Base-by-base conservation (phyloP, 2,113 vertebrate genomes). In the Aviceda subcristata region DNA sequence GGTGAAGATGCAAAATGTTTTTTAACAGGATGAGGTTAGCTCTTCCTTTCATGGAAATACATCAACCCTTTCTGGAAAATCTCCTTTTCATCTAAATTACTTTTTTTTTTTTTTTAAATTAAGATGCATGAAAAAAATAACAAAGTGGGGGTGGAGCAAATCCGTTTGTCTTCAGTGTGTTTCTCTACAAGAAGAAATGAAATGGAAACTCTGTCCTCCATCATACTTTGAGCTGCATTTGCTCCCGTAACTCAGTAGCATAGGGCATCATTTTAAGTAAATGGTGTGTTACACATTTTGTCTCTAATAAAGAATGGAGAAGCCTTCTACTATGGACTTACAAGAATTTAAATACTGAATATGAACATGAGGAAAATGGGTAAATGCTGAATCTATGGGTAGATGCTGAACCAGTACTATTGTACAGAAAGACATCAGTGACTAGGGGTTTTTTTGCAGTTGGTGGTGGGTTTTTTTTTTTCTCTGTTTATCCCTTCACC, bases 1-100 rank as follows among this genome's bases (percentile, higher is more conserved):
- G 60, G 26, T 82, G n/a, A 86, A 95, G 86, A 93, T 60, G 36
- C 2, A 8, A 93, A 64, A 60, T 32, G 17, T 57, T 93, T 91
- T 71, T 77, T 66, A 92, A 95, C 96, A 97, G 96, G 97, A 97
- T 98, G 97, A 97, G 95, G 96, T 97, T 97, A 97, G 88, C 68
- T 93, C 93, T 97, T 96, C 90, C 86, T 95, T 93, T 93, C 88
- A 93, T 92, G 90, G 96, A 94, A 93, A 95, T 69, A 23, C 12
- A 78, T 36, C 46, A 88, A 17, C 71, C 14, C 69, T 71, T 95
- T 96, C 88, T 92, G 94, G 91, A 95, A 94, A 67, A 87, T 29
- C 72, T 91, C 29, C 32, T 83, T 74, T 95, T 96, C 24, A 64
- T 76, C 75, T 93, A 59, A 68, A 73, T 64, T 34, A 60, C 17